Conservation (phyloP, 1,140 invertebrate species). For the Pseudomyrmex concolor region DNA sequence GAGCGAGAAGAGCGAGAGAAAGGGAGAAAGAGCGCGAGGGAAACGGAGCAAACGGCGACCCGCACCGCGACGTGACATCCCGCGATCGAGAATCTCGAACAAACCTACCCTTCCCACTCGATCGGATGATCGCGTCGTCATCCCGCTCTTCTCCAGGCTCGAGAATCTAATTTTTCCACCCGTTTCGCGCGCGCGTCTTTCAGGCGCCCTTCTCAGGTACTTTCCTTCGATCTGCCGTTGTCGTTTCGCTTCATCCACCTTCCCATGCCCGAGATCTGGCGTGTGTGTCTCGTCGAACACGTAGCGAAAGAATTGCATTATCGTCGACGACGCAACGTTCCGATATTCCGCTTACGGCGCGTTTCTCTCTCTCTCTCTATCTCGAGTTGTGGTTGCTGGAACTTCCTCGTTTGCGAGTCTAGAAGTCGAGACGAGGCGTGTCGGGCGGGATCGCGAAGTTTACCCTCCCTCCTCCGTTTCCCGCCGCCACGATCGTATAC, state of each 20-base stretch:
- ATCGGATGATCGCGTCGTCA: slow-evolving; percentile 47
- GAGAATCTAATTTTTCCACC: slow-evolving; percentile 53
- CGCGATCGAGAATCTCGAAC: slow-evolving; percentile 63
- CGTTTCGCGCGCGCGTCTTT: background rate
- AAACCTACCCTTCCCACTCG: slow-evolving; percentile 58
- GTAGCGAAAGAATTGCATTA: slow-evolving; percentile 62
- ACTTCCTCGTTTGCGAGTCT: slow-evolving; percentile 3
- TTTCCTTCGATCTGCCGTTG: background rate
- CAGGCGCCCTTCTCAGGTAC: background rate
- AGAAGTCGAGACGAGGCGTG: slow-evolving; percentile 17
- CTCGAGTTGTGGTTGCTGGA: slow-evolving; percentile 19
- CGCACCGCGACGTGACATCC: slow-evolving; percentile 46
- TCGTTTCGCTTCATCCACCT: slow-evolving; percentile 23
- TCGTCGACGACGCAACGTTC: background rate
- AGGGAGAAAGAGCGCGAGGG: slow-evolving; percentile 27
- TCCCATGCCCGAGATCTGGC: slow-evolving; percentile 28
- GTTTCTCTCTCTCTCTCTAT: background rate
- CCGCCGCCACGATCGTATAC: slow-evolving; percentile 3
- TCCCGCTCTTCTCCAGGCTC: slow-evolving; percentile 1
- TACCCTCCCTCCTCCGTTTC: background rate
- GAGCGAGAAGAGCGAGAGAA: slow-evolving; percentile 17
- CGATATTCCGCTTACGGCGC: slow-evolving; percentile 1
- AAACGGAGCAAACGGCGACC: slow-evolving; percentile 23
- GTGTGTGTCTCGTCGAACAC: slow-evolving; percentile 32
- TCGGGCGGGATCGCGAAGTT: slow-evolving; percentile 31